These are phyloP conservation scores for Xestobium rufovillosum DNA, from an alignment of 2,888 invertebrate species.

Conservation along the genomic window DNA sequence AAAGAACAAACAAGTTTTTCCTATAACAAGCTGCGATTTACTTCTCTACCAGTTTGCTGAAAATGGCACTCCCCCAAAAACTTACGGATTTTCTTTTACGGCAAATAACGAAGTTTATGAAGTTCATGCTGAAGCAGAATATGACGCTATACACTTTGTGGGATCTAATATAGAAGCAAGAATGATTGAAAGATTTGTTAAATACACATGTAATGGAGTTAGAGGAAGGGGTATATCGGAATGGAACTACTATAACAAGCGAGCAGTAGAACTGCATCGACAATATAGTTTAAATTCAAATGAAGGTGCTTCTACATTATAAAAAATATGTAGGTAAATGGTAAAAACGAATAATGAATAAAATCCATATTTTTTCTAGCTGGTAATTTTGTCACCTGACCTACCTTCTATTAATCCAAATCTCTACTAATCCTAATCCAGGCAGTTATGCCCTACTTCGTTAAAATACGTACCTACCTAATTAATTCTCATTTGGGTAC, in stretches of 20 bases:
- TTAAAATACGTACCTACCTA: too few species aligned
- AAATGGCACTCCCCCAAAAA: constrained; percentile 53
- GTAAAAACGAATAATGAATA: too few species aligned
- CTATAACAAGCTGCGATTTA: constrained; percentile 56
- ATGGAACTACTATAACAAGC: constrained; percentile 64
- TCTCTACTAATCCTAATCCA: too few species aligned
- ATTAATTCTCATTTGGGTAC: too few species aligned
- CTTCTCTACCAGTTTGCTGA: constrained; percentile 63
- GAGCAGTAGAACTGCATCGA: too few species aligned
- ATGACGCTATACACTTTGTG: constrained; percentile 55
- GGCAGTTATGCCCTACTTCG: too few species aligned
- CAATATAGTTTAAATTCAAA: too few species aligned
- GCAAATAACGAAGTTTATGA: constrained; percentile 51
- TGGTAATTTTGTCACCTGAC: too few species aligned
- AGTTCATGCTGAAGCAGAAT: constrained; percentile 49
- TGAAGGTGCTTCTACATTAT: too few species aligned
- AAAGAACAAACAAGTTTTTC: constrained; percentile 42
- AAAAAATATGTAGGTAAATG: too few species aligned
- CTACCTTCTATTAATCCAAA: too few species aligned
- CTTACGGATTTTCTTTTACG: constrained; percentile 57
- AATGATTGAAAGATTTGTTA: constrained; percentile 55
- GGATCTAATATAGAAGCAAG: constrained; percentile 62
- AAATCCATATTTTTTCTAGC: too few species aligned
- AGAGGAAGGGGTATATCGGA: constrained; percentile 65
- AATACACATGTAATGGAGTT: constrained; percentile 52